Percentiles rank a stretch among this genome's conserved stretches.
Conservation (phyloP, 2,888 invertebrate genomes). For the Noctua pronuba region DNA sequence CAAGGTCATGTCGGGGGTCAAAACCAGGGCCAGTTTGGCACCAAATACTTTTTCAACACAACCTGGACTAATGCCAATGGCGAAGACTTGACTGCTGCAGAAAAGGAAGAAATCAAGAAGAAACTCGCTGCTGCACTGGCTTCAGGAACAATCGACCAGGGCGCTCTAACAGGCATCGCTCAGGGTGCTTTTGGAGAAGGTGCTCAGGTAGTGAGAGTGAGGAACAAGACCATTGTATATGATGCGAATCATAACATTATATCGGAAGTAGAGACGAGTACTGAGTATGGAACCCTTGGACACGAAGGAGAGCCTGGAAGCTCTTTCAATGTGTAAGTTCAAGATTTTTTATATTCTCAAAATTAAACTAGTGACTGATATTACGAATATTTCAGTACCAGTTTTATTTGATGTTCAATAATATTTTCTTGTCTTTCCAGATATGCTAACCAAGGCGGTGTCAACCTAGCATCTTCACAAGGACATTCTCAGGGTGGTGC, state of each 20-base stretch:
- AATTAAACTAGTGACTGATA: not conserved
- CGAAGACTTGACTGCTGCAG: slow-evolving; percentile 77
- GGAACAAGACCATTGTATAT: slow-evolving; percentile 81
- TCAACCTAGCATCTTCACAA: slow-evolving; percentile 63
- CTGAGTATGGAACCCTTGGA: slow-evolving; percentile 86
- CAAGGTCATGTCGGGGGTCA: slow-evolving; percentile 26
- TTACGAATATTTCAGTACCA: not conserved
- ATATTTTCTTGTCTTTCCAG: slow-evolving; percentile 60
- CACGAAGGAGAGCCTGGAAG: slow-evolving; percentile 87
- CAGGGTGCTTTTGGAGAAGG: slow-evolving; percentile 71
- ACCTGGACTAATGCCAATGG: slow-evolving; percentile 75
- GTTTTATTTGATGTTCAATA: not conserved
- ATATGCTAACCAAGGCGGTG: slow-evolving; percentile 72
- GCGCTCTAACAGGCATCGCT: slow-evolving; percentile 67
- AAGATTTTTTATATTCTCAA: not conserved
- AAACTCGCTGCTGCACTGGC: slow-evolving; percentile 72
- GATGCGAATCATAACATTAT: slow-evolving; percentile 86
- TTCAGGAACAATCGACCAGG: slow-evolving; percentile 62
- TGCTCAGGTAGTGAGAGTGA: slow-evolving; percentile 74
- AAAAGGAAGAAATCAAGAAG: slow-evolving; percentile 79
- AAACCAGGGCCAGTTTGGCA: slow-evolving; percentile 56
- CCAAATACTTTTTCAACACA: slow-evolving; percentile 73
- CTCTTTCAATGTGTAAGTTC: slow-evolving; percentile 83
- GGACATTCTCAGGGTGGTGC: slow-evolving; percentile 42
- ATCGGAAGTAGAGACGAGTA: slow-evolving; percentile 88